Evolutionary conservation across 2,797 vertebrate genomes (phyloP).

Genomic region (Ctenosaura bakeri): DNA sequence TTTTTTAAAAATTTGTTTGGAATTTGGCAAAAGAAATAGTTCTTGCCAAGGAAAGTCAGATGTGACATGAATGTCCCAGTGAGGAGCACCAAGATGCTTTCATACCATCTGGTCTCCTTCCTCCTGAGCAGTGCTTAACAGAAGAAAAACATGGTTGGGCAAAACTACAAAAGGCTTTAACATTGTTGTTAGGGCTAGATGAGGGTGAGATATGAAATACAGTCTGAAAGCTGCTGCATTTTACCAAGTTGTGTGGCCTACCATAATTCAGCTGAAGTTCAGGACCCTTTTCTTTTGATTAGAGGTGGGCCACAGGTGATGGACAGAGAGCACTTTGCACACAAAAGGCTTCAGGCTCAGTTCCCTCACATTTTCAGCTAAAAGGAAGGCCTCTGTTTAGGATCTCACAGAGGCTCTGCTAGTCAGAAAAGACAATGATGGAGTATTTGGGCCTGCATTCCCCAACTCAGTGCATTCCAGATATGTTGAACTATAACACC

Average conservation of each 20-base stretch:
- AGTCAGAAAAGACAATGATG: not conserved
- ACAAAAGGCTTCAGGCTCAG: not conserved
- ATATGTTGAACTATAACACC: not conserved
- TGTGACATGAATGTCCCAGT: not conserved
- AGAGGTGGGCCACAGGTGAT: not conserved
- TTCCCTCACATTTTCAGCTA: not conserved
- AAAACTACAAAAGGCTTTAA: not conserved
- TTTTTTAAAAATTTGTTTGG: too few species aligned
- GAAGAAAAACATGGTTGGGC: not conserved
- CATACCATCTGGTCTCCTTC: not conserved
- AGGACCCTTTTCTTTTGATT: not conserved
- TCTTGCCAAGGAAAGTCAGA: not conserved
- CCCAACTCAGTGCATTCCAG: not conserved
- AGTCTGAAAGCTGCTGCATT: not conserved
- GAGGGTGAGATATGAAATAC: not conserved
- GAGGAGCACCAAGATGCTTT: not conserved
- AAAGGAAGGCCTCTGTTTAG: not conserved
- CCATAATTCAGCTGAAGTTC: not conserved
- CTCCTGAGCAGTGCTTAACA: not conserved
- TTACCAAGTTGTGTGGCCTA: not conserved
- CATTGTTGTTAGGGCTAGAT: not conserved
- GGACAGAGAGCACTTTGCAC: too few species aligned
- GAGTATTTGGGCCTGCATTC: not conserved
- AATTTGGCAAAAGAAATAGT: not conserved
- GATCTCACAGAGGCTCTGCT: not conserved